A percentile compares a stretch with the other conserved stretches of the same genome.
Evolutionary conservation across 2,113 vertebrate genomes (phyloP).

Genomic region (Callaeas wilsoni): DNA sequence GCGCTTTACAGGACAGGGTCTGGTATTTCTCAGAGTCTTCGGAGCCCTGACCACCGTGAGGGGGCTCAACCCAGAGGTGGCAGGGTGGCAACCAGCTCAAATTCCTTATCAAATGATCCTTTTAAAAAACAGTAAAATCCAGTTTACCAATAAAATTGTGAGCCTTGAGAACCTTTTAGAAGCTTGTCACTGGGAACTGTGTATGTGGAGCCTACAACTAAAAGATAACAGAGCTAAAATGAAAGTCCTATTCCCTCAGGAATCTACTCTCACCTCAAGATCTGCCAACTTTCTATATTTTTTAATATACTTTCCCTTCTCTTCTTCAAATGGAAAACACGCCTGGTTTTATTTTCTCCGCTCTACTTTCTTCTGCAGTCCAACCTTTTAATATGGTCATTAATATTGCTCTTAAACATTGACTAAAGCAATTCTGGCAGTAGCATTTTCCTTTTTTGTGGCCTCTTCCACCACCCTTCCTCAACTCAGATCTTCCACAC

Average conservation of each 20-base stretch:
- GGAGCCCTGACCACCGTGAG: not conserved
- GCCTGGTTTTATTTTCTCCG: not conserved
- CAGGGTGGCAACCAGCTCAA: not conserved
- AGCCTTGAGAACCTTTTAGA: not conserved
- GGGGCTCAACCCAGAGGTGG: not conserved
- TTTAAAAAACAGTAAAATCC: not conserved
- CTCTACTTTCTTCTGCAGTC: not conserved
- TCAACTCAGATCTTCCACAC: not conserved
- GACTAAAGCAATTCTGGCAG: not conserved
- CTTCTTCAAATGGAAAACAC: not conserved
- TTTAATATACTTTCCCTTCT: not conserved
- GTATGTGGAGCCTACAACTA: not conserved
- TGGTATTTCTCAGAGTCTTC: not conserved
- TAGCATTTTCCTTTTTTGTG: constrained; percentile 14
- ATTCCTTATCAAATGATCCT: not conserved
- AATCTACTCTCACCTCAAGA: not conserved
- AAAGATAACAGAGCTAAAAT: not conserved
- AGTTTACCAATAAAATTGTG: not conserved
- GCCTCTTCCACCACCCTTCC: not conserved
- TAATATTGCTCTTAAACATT: not conserved
- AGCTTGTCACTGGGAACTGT: not conserved
- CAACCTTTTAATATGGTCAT: not conserved
- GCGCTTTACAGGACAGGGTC: rapidly evolving
- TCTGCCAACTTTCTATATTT: not conserved
- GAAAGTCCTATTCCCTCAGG: not conserved